Conservation (phyloP, 2,797 vertebrate genomes). For the Atherinosoma microstoma region DNA sequence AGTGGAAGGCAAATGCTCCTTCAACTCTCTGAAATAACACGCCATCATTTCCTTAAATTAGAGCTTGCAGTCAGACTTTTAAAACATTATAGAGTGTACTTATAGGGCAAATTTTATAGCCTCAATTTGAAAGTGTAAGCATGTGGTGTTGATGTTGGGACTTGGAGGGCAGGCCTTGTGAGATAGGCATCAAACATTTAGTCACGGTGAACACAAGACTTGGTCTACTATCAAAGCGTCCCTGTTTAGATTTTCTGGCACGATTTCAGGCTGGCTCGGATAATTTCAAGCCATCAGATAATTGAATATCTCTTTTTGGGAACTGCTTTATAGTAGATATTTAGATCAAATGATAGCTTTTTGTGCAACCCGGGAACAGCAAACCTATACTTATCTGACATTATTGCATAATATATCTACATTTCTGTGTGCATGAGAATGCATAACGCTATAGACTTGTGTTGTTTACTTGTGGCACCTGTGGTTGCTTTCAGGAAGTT, state of each 20-base stretch:
- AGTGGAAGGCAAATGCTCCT: background rate
- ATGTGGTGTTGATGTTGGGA: conserved; percentile 21
- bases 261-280: conserved; percentile 5
- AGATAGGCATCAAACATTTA: conserved; percentile 38
- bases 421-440: background rate
- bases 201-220: conserved; percentile 29
- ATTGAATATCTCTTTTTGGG: conserved; percentile 12
- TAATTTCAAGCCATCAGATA: conserved; percentile 24
- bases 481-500: conserved; percentile 42
- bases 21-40: conserved; percentile 17
- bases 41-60: conserved; percentile 20
- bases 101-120: conserved; percentile 34
- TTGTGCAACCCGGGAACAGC: background rate
- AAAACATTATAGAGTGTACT: conserved; percentile 31
- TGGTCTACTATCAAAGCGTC: conserved; percentile 34
- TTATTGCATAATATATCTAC: background rate
- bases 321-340: background rate
- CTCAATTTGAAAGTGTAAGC: conserved; percentile 36
- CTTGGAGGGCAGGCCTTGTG: conserved; percentile 10
- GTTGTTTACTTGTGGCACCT: conserved; percentile 33
- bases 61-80: conserved; percentile 16
- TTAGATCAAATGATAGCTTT: conserved; percentile 11
- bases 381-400: background rate
- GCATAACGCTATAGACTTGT: background rate
- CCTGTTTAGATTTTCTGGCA: conserved; percentile 6